Conservation (phyloP, 2,113 vertebrate genomes). For the Oncorhynchus tshawytscha region DNA sequence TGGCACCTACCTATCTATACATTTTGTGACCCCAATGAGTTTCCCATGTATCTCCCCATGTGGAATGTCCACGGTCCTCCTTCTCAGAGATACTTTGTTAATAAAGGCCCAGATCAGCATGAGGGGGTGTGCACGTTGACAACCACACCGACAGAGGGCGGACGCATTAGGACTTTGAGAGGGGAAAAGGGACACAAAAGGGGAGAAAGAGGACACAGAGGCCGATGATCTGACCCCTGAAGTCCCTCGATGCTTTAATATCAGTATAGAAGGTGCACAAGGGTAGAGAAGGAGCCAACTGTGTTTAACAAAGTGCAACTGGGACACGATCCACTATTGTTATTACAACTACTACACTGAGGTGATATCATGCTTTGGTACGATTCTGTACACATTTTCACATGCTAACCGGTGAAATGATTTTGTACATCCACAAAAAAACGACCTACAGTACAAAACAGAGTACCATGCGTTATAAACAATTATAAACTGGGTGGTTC, state of each 20-base stretch:
- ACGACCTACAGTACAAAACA: neutral
- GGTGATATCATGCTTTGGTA: slow-evolving; percentile 6
- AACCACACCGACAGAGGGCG: slow-evolving; percentile 76
- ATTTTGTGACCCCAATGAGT: neutral
- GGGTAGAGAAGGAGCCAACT: too few relatives aligned
- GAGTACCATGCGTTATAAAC: neutral
- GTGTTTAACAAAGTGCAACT: neutral
- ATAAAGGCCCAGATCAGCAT: neutral
- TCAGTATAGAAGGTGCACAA: too few relatives aligned
- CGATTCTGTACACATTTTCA: slow-evolving; percentile 1
- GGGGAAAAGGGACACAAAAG: slow-evolving; percentile 66
- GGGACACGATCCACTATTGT: slow-evolving; percentile 2
- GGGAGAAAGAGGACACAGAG: slow-evolving; percentile 38
- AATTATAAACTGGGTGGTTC: too few relatives aligned
- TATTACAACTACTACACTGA: neutral
- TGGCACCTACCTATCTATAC: neutral
- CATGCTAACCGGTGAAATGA: neutral
- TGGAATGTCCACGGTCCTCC: neutral
- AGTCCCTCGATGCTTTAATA: neutral
- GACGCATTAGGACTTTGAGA: slow-evolving; percentile 77
- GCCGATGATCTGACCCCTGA: neutral
- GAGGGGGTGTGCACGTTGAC: slow-evolving; percentile 65
- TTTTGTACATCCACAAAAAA: too few relatives aligned
- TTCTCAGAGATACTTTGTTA: too few relatives aligned
- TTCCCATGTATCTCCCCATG: too few relatives aligned